A percentile compares a stretch with the other conserved stretches of the same genome.
phyloP scores from a whole-genome alignment of 2,113 vertebrate species.

The Podiceps cristatus region DNA sequence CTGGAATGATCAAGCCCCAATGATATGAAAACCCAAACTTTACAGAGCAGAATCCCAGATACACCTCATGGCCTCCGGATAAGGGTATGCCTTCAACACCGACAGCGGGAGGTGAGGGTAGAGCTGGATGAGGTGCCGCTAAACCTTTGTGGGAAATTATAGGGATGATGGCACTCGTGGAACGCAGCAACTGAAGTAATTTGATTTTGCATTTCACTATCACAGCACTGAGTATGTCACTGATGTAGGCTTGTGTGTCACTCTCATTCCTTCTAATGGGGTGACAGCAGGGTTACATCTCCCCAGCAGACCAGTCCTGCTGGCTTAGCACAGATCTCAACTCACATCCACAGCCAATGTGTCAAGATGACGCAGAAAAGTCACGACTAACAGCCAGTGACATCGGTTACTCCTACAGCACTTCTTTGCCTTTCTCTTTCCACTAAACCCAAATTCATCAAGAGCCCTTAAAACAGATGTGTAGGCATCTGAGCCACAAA shows the following conservation, averaged over 20 bases:
- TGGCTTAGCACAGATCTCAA: background rate
- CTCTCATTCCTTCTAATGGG: background rate
- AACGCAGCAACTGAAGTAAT: background rate
- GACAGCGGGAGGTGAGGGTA: background rate
- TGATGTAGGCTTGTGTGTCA: background rate
- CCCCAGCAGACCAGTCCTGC: background rate
- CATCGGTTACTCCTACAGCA: background rate
- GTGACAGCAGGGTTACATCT: background rate
- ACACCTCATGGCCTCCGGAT: background rate
- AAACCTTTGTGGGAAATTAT: background rate
- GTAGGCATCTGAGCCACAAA: background rate
- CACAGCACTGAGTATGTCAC: background rate
- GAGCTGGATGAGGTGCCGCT: background rate
- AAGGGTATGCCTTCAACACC: background rate
- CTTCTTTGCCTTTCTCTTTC: background rate
- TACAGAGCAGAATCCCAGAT: background rate
- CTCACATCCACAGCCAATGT: background rate
- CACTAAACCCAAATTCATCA: background rate
- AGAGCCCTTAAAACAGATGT: background rate
- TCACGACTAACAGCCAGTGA: background rate
- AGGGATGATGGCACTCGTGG: accelerated
- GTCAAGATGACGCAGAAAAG: background rate
- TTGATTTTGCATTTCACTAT: background rate
- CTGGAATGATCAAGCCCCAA: background rate
- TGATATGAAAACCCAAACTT: background rate